phyloP scores from a whole-genome alignment of 1,140 invertebrate species.

The Brachionus paranguensis region DNA sequence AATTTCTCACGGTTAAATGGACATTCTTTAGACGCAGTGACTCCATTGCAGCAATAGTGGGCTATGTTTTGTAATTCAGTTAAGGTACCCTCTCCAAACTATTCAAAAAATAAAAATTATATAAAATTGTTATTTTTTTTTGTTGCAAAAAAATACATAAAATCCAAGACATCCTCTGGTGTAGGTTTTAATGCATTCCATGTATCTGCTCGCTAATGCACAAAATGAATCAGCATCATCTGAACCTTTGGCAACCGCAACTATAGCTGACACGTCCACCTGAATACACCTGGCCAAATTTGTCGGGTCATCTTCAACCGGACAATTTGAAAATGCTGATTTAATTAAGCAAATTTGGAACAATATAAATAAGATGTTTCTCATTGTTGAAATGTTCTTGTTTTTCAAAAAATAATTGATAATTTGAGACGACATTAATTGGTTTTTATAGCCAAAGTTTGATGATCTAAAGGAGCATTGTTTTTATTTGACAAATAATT shows the following conservation, averaged over 20 bases:
- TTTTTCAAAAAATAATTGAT: slow-evolving; percentile 1
- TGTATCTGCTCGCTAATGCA: slow-evolving; percentile 28
- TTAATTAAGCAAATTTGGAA: background rate
- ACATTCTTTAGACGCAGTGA: slow-evolving; percentile 27
- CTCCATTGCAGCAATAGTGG: slow-evolving; percentile 13
- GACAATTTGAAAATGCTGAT: background rate
- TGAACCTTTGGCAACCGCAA: slow-evolving; percentile 3
- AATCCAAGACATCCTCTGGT: slow-evolving; percentile 35
- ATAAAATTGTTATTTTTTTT: background rate
- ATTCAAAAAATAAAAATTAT: background rate
- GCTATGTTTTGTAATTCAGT: slow-evolving; percentile 38
- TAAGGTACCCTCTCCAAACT: slow-evolving; percentile 31
- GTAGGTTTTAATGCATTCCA: slow-evolving; percentile 37
- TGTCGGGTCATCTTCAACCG: slow-evolving; percentile 37
- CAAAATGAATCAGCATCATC: slow-evolving; percentile 27
- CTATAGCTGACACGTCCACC: slow-evolving; percentile 36
- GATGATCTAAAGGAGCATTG: background rate
- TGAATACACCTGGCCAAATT: slow-evolving; percentile 36
- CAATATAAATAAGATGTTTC: background rate
- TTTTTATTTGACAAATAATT: slow-evolving; percentile 34
- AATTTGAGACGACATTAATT: background rate
- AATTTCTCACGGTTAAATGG: slow-evolving; percentile 24
- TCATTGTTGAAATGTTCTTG: background rate
- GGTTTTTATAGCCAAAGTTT: background rate
- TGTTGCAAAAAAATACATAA: background rate